Conservation (phyloP, 1,140 invertebrate species). For the Aradophagus sp. region DNA sequence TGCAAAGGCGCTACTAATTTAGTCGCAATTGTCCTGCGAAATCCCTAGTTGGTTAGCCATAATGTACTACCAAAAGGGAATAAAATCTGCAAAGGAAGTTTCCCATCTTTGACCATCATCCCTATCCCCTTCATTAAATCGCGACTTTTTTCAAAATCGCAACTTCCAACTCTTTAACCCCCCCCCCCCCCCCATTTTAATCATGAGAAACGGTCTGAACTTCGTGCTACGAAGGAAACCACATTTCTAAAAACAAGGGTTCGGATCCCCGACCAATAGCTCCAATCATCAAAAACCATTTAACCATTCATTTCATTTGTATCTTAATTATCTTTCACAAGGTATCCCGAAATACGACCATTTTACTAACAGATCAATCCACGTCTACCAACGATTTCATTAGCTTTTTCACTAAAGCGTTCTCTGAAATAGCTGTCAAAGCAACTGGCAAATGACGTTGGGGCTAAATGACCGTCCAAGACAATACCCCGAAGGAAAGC, state of each 20-base stretch:
- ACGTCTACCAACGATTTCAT: constrained; percentile 9
- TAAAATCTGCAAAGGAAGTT: constrained; percentile 55
- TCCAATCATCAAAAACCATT: too few species aligned
- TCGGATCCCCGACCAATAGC: too few species aligned
- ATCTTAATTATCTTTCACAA: too few species aligned
- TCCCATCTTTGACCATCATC: constrained; percentile 42
- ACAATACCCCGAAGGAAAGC: too few species aligned
- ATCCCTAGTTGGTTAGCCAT: constrained; percentile 58
- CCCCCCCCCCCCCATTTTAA: neutral
- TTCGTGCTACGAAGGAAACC: too few species aligned
- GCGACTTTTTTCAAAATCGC: constrained; percentile 8
- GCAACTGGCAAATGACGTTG: too few species aligned
- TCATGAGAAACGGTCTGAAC: too few species aligned
- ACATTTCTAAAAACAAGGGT: too few species aligned
- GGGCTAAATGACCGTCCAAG: too few species aligned
- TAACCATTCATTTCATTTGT: too few species aligned
- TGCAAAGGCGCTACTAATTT: constrained; percentile 59
- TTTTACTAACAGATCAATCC: constrained; percentile 25
- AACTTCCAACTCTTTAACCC: constrained; percentile 1
- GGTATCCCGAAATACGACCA: too few species aligned
- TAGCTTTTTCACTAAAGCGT: too few species aligned
- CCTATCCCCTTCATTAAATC: constrained; percentile 41
- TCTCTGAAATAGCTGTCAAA: constrained; percentile 20
- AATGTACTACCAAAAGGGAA: constrained; percentile 56
- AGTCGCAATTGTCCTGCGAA: constrained; percentile 60